A percentile compares a stretch with the other conserved stretches of the same genome.
These are phyloP conservation scores for Aphrophora alni DNA, from an alignment of 2,888 invertebrate genomes.

Conservation along the genomic window DNA sequence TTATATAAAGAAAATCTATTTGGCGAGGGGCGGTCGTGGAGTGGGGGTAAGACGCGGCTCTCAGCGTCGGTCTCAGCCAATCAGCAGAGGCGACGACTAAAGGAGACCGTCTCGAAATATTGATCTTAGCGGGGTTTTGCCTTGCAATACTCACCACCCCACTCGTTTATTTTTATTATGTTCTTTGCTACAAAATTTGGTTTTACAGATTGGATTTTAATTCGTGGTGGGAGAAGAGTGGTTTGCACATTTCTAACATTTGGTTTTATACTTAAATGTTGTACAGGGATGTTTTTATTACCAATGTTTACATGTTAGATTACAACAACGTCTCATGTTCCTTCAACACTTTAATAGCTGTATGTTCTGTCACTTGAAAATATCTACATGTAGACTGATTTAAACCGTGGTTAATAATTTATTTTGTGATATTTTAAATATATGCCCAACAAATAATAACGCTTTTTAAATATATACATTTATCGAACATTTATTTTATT, in stretches of 20 bases:
- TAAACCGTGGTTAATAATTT: too few species aligned
- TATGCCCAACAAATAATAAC: too few species aligned
- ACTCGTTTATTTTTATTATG: conserved; percentile 2
- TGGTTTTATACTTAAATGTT: not conserved
- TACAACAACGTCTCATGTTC: not conserved
- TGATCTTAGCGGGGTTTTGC: conserved; percentile 21
- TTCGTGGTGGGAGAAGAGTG: not conserved
- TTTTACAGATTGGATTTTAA: not conserved
- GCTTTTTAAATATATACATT: too few species aligned
- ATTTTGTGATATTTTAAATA: too few species aligned
- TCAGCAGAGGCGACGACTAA: conserved; percentile 21
- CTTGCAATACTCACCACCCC: not conserved
- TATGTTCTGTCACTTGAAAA: too few species aligned
- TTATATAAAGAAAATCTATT: conserved; percentile 38
- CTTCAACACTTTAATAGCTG: not conserved
- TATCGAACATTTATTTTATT: too few species aligned
- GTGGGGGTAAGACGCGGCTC: conserved; percentile 29
- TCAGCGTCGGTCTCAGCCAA: conserved; percentile 34
- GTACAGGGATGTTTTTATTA: not conserved
- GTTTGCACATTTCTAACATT: not conserved
- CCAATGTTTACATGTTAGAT: not conserved
- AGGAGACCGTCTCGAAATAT: conserved; percentile 38
- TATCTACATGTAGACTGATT: too few species aligned
- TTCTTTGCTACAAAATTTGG: conserved; percentile 9
- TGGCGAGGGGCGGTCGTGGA: conserved; percentile 11